Evolutionary conservation across 2,888 invertebrate species (phyloP).

Genomic region (Caenorhabditis angaria): DNA sequence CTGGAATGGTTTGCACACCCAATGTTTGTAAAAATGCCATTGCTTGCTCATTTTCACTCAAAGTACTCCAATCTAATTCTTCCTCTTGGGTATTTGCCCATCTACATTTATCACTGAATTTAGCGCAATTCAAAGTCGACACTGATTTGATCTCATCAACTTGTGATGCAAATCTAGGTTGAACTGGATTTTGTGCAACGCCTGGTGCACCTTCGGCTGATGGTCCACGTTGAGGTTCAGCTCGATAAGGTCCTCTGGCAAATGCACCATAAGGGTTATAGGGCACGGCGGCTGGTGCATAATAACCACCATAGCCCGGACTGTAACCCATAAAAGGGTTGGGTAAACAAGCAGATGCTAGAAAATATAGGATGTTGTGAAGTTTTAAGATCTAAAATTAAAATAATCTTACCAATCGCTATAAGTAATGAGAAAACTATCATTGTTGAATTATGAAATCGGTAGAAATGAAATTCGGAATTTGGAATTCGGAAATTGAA

Average conservation of each 20-base stretch:
- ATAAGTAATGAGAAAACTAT: neutral
- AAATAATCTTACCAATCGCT: neutral
- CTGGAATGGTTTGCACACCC: slow-evolving; percentile 47
- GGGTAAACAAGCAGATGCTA: slow-evolving; percentile 42
- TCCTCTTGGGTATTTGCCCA: slow-evolving; percentile 64
- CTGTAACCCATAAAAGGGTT: slow-evolving; percentile 49
- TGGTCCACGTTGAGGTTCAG: slow-evolving; percentile 48
- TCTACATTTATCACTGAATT: slow-evolving; percentile 48
- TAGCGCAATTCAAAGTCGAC: slow-evolving; percentile 49
- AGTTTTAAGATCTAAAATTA: slow-evolving; percentile 5
- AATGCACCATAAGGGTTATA: slow-evolving; percentile 21
- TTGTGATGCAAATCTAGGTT: slow-evolving; percentile 47
- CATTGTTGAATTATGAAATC: neutral
- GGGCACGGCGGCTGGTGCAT: slow-evolving; percentile 20
- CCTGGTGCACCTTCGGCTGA: slow-evolving; percentile 31
- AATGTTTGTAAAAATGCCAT: slow-evolving; percentile 41
- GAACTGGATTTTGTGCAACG: slow-evolving; percentile 35
- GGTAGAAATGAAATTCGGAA: neutral
- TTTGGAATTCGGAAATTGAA: no score
- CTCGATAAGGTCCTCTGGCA: slow-evolving; percentile 56
- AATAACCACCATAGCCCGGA: slow-evolving; percentile 45
- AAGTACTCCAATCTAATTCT: slow-evolving; percentile 58
- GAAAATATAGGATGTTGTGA: neutral
- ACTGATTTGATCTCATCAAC: slow-evolving; percentile 44
- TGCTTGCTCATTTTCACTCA: slow-evolving; percentile 37